Conservation (phyloP, 2,797 vertebrate species). For the Chiroxiphia lanceolata region DNA sequence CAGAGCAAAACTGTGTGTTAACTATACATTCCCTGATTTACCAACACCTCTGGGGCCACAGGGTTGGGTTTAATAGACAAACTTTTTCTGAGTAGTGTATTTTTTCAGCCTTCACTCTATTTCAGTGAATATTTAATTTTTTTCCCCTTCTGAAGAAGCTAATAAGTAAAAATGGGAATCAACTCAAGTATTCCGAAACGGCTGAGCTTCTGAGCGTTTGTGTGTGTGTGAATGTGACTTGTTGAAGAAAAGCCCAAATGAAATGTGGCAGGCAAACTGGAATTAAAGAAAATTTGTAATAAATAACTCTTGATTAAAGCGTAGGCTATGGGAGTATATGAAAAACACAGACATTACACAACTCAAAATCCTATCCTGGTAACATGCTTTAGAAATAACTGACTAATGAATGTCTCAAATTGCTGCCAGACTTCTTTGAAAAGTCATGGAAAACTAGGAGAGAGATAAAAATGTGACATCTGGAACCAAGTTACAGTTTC, state of each 20-base stretch:
- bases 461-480: conserved; percentile 58
- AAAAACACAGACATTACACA: conserved; percentile 54
- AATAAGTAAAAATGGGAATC: conserved; percentile 9
- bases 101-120: neutral
- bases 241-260: conserved; percentile 4
- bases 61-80: neutral
- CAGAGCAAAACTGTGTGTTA: neutral
- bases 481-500: conserved; percentile 28
- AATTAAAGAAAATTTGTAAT: conserved; percentile 27
- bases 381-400: conserved; percentile 43
- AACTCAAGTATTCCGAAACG: neutral
- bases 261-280: neutral
- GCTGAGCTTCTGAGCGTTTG: neutral
- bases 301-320: conserved; percentile 50
- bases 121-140: neutral
- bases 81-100: neutral
- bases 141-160: neutral
- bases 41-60: neutral
- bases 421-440: conserved; percentile 57
- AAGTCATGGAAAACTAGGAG: conserved; percentile 37
- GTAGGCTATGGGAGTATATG: conserved; percentile 1
- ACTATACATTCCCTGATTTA: neutral
- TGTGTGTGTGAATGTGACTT: neutral
- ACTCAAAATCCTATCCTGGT: conserved; percentile 24
- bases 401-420: conserved; percentile 53